Evolutionary conservation across 1,140 invertebrate genomes (phyloP), one percentile per base, ranked within the genome.

Genomic region (Acromyrmex charruanus): DNA sequence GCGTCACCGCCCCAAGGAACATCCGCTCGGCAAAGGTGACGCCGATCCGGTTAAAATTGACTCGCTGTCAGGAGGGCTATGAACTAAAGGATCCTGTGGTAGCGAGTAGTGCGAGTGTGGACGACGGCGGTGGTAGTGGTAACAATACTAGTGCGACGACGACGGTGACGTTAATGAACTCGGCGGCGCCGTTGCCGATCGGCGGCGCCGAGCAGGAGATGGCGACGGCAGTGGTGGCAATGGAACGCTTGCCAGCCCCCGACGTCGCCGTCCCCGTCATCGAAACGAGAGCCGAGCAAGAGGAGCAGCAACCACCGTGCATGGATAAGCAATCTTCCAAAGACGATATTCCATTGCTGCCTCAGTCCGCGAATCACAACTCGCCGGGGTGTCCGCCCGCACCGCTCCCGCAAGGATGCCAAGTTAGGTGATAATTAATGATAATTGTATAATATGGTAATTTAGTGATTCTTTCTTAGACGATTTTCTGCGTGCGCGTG

Each of bases 341-440:
- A 87, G 86, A 87, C 71, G 61, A 80, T 71, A 85, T 80, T 59
- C 77, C 75, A 63, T 63, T 89, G 82, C 72, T 82, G 51, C 88
- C 91, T 87, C 88, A 91, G 77, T 85, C 92, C 69, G 91, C 91
- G 25, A 86, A 92, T 58, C 93, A 94, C 77, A 92, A 90, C 80
- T 93, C 94, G 68, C 85, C 94, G 66, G 90, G 92, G 68, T 95
- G 94, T 91, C 94, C 95, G 89, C 94, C 97, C 89, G 95, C 97
- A 95, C 97, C 92, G 81, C 77, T 90, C 96, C 97, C 97, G 93
- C 97, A 98, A 96, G 97, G 97, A 95, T 97, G 97, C 96, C 97
- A 98, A 96, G 97, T 98, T 96, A 98, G 97, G 97, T 98, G 97
- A 98, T 98, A 97, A 96, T 96, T 96, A 96, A 94, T 95, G 92